Evolutionary conservation across 1,140 invertebrate species (phyloP), one percentile per base, ranked within the genome.

Genomic region (Drosophila saltans): DNA sequence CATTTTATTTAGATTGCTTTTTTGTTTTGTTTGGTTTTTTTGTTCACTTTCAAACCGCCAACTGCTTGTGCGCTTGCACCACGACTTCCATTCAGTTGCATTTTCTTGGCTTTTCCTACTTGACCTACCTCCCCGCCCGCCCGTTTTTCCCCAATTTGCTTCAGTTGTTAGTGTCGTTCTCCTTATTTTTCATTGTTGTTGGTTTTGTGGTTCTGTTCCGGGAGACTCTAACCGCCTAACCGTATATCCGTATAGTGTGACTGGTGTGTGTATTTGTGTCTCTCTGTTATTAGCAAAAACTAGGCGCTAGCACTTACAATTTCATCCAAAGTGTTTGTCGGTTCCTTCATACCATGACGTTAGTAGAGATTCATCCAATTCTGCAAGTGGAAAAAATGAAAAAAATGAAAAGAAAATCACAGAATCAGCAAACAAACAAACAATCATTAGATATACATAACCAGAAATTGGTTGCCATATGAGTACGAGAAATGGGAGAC

Each of bases 341-440:
- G 90, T 83, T 91, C 90, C 90, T 91, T 91, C 90, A 91, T 91
- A 84, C 90, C 90, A 91, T 91, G 90, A 81, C 90, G 90, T 91
- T 88, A 60, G 75, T 88, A 60, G 75, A 88, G 73, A 81, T 71
- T 88, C 84, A 79, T 77, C 80, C 82, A 83, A 79, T 90, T 90
- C 90, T 91, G 85, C 57, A 80, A 74, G 65, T 61, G 73, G 16
- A 75, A 67, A 73, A 67, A 40, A 43, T 52, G 61, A 36, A 60
- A 73, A 61, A 7, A 36, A 36, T 36, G 64, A 43, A 78, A 70
- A 62, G 36, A 52, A 64, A 56, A 63, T 36, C 33, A 64, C 60
- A 64, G 40, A 73, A 79, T 78, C 65, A 61, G 62, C 60, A 72
- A 63, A 75, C 79, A 83, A 76, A 84, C 81, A 90, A 90, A 85